Evolutionary conservation across 2,113 vertebrate species (phyloP).

Genomic region (Anser brachyrhynchus): DNA sequence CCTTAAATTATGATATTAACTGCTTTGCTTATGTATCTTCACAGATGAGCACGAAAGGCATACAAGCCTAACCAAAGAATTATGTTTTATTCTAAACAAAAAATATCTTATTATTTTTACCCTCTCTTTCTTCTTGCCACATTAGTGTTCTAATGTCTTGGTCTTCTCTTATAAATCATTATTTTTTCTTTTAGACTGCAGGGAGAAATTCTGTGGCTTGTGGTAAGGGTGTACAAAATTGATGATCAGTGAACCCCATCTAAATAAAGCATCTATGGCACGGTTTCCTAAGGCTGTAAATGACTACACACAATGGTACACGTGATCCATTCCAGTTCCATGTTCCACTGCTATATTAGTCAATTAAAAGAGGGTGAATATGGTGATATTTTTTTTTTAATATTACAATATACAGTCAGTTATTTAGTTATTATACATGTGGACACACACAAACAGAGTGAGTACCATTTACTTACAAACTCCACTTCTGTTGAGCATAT

Average conservation of each 20-base stretch:
- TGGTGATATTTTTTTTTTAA: neutral
- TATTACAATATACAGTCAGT: neutral
- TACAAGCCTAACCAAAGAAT: neutral
- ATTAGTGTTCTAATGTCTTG: neutral
- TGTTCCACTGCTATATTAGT: neutral
- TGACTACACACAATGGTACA: neutral
- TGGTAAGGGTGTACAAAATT: neutral
- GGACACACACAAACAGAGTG: neutral
- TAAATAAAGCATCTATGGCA: neutral
- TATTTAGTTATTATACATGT: neutral
- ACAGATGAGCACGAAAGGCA: neutral
- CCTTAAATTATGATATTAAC: neutral
- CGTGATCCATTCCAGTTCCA: neutral
- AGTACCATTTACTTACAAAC: neutral
- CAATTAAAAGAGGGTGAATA: neutral
- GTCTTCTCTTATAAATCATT: neutral
- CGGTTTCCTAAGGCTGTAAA: neutral
- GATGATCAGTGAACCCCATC: neutral
- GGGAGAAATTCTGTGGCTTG: neutral
- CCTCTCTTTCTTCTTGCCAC: neutral
- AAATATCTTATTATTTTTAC: neutral
- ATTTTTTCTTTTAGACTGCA: neutral
- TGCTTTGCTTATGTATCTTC: neutral
- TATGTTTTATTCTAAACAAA: neutral
- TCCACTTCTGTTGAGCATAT: neutral